Percentiles rank a stretch among this genome's conserved stretches.
Evolutionary conservation across 2,797 vertebrate genomes (phyloP).

Genomic region (Anas acuta): DNA sequence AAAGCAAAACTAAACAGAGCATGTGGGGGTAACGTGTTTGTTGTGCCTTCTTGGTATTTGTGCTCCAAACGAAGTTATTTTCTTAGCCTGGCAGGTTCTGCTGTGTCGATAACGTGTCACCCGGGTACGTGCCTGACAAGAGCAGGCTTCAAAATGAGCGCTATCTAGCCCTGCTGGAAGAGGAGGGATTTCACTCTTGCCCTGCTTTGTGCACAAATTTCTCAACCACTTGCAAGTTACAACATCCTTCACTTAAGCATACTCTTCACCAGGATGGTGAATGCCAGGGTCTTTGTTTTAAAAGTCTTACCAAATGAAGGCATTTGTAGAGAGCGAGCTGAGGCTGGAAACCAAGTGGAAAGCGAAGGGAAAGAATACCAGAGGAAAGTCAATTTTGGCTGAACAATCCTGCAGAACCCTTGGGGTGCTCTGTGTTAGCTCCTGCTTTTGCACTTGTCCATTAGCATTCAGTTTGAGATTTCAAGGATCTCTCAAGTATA

Average conservation of each 20-base stretch:
- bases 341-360: not conserved
- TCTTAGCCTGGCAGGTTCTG: not conserved
- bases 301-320: not conserved
- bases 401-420: not conserved
- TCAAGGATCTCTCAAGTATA: not conserved
- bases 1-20: slow-evolving; percentile 50
- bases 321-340: not conserved
- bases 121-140: accelerated
- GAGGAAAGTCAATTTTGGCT: not conserved
- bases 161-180: not conserved
- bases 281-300: not conserved
- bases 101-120: not conserved
- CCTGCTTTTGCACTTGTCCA: not conserved
- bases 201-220: not conserved
- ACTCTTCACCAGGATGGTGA: not conserved
- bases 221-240: not conserved
- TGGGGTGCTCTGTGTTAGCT: not conserved
- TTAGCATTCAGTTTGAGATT: not conserved
- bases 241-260: not conserved
- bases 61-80: slow-evolving; percentile 23
- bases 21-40: slow-evolving; percentile 46
- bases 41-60: slow-evolving; percentile 29
- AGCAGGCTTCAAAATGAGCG: not conserved
- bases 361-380: not conserved
- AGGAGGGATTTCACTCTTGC: not conserved